These are phyloP conservation scores for Poeciliopsis prolifica DNA, from an alignment of 2,113 vertebrate genomes.

Conservation along the genomic window DNA sequence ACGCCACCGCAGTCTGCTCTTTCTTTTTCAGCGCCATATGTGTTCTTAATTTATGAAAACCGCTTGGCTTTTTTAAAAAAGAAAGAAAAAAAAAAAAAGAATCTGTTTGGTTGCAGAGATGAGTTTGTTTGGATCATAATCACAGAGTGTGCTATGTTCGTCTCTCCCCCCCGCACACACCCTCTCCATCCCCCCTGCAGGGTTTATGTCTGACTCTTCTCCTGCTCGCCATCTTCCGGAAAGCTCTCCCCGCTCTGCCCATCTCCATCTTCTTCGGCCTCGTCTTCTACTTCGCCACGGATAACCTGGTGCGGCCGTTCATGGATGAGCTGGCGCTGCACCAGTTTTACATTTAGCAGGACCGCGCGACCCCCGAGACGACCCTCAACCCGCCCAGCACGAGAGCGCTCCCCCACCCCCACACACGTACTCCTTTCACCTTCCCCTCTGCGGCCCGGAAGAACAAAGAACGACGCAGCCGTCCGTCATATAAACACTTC, in stretches of 20 bases:
- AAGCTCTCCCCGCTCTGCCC: conserved; percentile 95
- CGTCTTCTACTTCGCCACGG: conserved; percentile 98
- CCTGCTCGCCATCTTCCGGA: conserved; percentile 98
- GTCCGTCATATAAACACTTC: conserved; percentile 21
- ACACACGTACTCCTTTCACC: too few relatives aligned
- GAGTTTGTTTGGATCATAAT: conserved; percentile 32
- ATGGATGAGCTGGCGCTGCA: conserved; percentile 96
- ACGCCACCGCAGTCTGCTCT: conserved; percentile 18
- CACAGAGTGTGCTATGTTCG: conserved; percentile 4
- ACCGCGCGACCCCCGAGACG: conserved; percentile 8
- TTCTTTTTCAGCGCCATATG: not conserved
- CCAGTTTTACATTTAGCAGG: conserved; percentile 97
- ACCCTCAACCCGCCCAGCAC: conserved; percentile 44
- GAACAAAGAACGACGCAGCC: conserved; percentile 33
- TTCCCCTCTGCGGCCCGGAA: conserved; percentile 30
- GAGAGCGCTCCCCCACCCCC: conserved; percentile 8
- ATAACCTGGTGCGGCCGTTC: conserved; percentile 95
- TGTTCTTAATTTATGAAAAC: not conserved
- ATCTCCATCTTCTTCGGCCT: conserved; percentile 99
- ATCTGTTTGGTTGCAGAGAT: not conserved
- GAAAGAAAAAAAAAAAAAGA: not conserved
- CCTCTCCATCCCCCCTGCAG: conserved; percentile 66
- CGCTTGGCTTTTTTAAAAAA: conserved; percentile 6
- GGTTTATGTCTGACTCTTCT: conserved; percentile 97
- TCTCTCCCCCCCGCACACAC: not conserved